A percentile compares a stretch with the other conserved stretches of the same genome.
phyloP scores from a whole-genome alignment of 1,140 invertebrate genomes.

The Mamestra configurata region DNA sequence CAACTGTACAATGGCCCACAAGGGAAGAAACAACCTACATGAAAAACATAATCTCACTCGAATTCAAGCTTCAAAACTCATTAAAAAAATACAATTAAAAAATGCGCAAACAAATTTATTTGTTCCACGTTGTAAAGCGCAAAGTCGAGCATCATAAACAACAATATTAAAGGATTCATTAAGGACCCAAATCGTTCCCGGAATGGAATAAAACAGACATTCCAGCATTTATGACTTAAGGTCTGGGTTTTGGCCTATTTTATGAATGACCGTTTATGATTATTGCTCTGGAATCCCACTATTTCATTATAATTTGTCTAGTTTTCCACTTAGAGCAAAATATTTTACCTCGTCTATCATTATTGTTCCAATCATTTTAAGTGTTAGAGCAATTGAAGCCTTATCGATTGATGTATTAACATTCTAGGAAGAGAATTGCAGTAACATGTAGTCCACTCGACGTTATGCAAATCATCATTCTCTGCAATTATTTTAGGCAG shows the following conservation, averaged over 20 bases:
- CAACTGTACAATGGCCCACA: neutral
- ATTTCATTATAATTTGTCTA: neutral
- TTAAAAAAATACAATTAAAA: constrained; percentile 38
- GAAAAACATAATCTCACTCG: neutral
- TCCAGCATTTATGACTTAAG: constrained; percentile 32
- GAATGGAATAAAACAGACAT: constrained; percentile 48
- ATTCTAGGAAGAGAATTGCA: neutral
- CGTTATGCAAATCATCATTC: too few relatives aligned
- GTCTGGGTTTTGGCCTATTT: constrained; percentile 19
- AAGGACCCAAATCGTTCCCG: constrained; percentile 18
- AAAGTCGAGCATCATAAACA: constrained; percentile 33
- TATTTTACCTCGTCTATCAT: neutral
- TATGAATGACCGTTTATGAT: constrained; percentile 37
- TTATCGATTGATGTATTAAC: neutral
- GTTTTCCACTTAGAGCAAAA: neutral
- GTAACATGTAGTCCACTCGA: too few relatives aligned
- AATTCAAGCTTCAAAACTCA: constrained; percentile 14
- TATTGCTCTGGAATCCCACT: neutral
- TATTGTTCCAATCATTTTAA: neutral
- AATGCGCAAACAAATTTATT: constrained; percentile 18
- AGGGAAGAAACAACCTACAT: neutral
- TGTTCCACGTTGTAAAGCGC: neutral
- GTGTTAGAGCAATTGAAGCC: neutral
- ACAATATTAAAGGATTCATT: constrained; percentile 51
- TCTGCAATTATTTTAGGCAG: too few relatives aligned